Conservation (phyloP, 2,888 invertebrate species). For the Bellardia bayeri region DNA sequence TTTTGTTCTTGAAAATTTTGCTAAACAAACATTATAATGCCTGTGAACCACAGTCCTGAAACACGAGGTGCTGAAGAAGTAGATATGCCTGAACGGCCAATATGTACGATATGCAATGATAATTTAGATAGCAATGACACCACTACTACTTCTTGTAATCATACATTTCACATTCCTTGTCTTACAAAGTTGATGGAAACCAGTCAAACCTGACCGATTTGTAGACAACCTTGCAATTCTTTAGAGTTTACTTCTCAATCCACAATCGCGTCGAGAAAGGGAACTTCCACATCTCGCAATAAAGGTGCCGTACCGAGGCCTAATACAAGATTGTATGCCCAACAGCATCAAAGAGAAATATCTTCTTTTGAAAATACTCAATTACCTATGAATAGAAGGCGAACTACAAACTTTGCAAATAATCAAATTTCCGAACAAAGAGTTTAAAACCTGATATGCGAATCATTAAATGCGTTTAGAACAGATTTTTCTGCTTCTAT, state of each 20-base stretch:
- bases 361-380: background rate
- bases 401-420: background rate
- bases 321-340: background rate
- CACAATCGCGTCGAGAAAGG: background rate
- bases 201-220: background rate
- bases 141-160: background rate
- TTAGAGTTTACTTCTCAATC: background rate
- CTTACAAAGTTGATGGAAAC: background rate
- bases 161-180: background rate
- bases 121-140: background rate
- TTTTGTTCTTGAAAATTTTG: too few relatives aligned
- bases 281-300: background rate
- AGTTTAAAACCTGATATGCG: background rate
- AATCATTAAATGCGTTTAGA: background rate
- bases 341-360: background rate
- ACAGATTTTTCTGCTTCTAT: constrained; percentile 1
- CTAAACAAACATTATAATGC: background rate
- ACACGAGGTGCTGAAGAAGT: background rate
- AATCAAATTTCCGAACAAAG: background rate
- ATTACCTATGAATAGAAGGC: background rate
- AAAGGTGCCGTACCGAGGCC: background rate
- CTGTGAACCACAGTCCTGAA: background rate
- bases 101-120: background rate
- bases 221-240: background rate
- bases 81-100: background rate